phyloP scores from a whole-genome alignment of 2,113 vertebrate genomes.

The Macquaria australasica region DNA sequence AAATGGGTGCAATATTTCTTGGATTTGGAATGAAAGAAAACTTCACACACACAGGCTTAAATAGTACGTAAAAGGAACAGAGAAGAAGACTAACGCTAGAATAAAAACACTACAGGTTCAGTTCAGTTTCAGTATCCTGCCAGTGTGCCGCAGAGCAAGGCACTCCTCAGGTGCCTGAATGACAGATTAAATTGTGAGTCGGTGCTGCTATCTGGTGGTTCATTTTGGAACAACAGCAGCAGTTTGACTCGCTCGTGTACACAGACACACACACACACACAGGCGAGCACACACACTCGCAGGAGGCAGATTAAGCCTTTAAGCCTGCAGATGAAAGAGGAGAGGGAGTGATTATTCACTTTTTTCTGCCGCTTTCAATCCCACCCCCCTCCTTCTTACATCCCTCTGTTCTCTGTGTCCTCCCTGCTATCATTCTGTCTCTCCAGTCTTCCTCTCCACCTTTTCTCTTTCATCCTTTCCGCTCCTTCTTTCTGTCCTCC shows the following conservation, averaged over 20 bases:
- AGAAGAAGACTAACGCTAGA: not conserved
- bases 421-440: not conserved
- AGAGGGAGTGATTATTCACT: slow-evolving; percentile 53
- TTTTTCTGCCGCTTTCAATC: slow-evolving; percentile 25
- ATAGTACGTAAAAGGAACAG: not conserved
- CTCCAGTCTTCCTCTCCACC: not conserved
- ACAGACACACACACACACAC: slow-evolving; percentile 15
- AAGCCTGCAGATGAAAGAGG: slow-evolving; percentile 70
- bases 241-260: not conserved
- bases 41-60: not conserved
- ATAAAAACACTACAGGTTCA: not conserved
- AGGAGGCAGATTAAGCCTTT: slow-evolving; percentile 69
- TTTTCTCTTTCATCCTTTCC: not conserved
- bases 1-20: not conserved
- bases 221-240: not conserved
- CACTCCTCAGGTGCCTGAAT: not conserved
- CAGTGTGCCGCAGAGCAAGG: slow-evolving; percentile 25
- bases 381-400: not conserved
- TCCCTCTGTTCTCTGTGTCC: slow-evolving; percentile 47
- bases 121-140: not conserved
- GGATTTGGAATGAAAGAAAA: not conserved
- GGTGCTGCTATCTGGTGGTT: slow-evolving; percentile 66
- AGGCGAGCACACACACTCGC: slow-evolving; percentile 21
- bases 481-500: not conserved
- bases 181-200: not conserved